Conservation (phyloP, 37 sponge, comb jelly and placozoan genomes). For the Halisarca cf. caerulea region DNA sequence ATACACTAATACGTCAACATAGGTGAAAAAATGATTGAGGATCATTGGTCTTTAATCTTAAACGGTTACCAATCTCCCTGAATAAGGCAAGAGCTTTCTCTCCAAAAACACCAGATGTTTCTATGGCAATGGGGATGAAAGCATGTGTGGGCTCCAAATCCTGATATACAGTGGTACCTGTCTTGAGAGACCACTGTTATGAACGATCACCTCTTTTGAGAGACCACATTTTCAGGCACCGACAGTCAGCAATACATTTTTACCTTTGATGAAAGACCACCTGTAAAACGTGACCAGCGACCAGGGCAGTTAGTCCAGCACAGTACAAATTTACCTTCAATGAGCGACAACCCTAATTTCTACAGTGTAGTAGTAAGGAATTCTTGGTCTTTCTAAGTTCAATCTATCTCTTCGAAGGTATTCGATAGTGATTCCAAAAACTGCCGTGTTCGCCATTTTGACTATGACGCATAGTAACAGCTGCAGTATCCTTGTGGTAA, state of each 20-base stretch:
- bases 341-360: not conserved
- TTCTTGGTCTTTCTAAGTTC: not conserved
- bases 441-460: not conserved
- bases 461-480: not conserved
- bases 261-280: conserved; percentile 22
- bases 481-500: not conserved
- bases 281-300: conserved; percentile 34
- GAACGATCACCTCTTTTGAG: conserved; percentile 23
- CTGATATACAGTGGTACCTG: conserved; percentile 34
- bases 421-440: not conserved
- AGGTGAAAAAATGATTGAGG: too few species aligned
- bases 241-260: not conserved
- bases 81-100: too few species aligned
- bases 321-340: conserved; percentile 8
- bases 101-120: too few species aligned
- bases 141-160: too few species aligned
- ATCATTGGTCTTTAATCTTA: too few species aligned
- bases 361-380: not conserved
- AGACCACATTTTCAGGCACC: conserved; percentile 21
- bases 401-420: not conserved
- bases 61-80: too few species aligned
- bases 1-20: too few species aligned
- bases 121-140: too few species aligned
- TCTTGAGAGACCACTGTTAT: conserved; percentile 32
- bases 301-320: conserved; percentile 12